Conservation (phyloP, 2,888 invertebrate species). For the Phaedon cochleariae region DNA sequence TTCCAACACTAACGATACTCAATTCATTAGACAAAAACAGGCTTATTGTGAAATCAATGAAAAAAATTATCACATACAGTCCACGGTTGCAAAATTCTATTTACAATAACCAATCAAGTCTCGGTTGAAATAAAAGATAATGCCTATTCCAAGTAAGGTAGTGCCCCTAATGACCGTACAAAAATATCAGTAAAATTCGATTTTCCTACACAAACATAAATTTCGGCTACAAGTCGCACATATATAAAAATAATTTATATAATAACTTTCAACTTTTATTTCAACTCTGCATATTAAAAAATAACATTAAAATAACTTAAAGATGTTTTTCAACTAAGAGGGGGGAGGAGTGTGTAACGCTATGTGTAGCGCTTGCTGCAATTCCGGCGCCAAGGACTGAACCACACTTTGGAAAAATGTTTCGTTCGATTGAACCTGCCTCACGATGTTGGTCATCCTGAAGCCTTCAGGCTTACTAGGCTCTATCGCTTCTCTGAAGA, state of each 20-base stretch:
- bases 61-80: conserved; percentile 56
- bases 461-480: conserved; percentile 76
- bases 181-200: conserved; percentile 36
- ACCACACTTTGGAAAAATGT: conserved; percentile 58
- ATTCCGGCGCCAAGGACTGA: conserved; percentile 77
- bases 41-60: conserved; percentile 46
- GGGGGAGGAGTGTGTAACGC: conserved; percentile 65
- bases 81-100: conserved; percentile 36
- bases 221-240: conserved; percentile 34
- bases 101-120: conserved; percentile 39
- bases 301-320: conserved; percentile 36
- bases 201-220: conserved; percentile 34
- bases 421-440: conserved; percentile 81
- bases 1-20: conserved; percentile 47
- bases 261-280: conserved; percentile 32
- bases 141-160: conserved; percentile 9
- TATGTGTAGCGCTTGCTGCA: conserved; percentile 83
- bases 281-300: conserved; percentile 33
- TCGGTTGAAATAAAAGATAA: conserved; percentile 29
- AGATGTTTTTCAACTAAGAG: conserved; percentile 34
- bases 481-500: conserved; percentile 84
- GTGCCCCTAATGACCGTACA: conserved; percentile 21
- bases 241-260: conserved; percentile 42
- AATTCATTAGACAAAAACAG: conserved; percentile 48
- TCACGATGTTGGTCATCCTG: conserved; percentile 84